Base-by-base conservation (phyloP, 1,140 invertebrate species). In the Physella acuta region DNA sequence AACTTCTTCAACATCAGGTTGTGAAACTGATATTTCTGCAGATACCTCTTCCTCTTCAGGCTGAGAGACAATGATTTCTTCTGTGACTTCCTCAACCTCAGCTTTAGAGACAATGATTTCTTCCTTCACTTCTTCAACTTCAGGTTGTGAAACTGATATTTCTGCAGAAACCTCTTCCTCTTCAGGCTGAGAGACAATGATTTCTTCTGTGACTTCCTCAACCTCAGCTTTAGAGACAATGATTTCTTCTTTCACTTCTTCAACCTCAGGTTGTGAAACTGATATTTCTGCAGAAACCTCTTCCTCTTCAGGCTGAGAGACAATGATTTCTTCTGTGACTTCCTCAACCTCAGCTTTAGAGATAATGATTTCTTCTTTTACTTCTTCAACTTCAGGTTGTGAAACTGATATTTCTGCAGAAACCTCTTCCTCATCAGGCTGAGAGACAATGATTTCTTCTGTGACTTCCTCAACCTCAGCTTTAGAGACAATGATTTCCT, bases 1-100 rank as follows among this genome's bases (percentile, higher is more conserved):
- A 60, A 73, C 71, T 49, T 78, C 72, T 59, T 75, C 71, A 60
- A 60, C 33, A 52, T 67, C 34, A 11, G 62, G 53, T 64, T 68
- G 39, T 33, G 55, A 55, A 39, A 77, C 56, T n/a, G 51, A 34
- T 36, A 70, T 37, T 61, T 70, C 67, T 26, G n/a, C n/a, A n/a
- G n/a, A n/a, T n/a, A 3, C 17, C 2, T 64, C 62, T 30, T 51
- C 62, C 36, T 37, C 31, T 34, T 63, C 56, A 44, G 62, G 68
- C 55, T 73, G 34, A 30, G 37, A 28, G 31, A 67, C 39, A 33
- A n/a, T 20, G 44, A 71, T 37, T 68, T 73, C 69, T 26, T 44
- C 39, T 17, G 51, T 56, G 53, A 71, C 64, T 59, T 73, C 71
- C 39, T 66, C 70, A 0, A 55, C 66, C 68, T 73, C 69, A 17